phyloP scores from a whole-genome alignment of 2,888 invertebrate species.

The Xestobium rufovillosum region DNA sequence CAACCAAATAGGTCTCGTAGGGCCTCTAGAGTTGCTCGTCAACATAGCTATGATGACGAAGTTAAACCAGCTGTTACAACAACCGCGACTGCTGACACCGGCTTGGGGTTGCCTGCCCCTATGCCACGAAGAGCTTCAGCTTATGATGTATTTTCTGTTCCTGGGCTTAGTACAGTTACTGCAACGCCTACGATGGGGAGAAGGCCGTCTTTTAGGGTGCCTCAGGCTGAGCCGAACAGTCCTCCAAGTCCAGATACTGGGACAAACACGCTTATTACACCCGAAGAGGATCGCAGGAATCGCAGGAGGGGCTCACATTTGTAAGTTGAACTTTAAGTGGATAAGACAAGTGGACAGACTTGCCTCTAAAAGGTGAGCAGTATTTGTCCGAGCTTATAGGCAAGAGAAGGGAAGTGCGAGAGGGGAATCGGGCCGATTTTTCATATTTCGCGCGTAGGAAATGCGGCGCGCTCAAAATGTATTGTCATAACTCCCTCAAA shows the following conservation, averaged over 20 bases:
- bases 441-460: too few relatives aligned
- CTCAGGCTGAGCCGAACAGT: slow-evolving; percentile 49
- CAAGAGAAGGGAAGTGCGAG: too few relatives aligned
- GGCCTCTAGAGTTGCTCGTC: slow-evolving; percentile 58
- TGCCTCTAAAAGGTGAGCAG: too few relatives aligned
- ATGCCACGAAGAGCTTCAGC: slow-evolving; percentile 77
- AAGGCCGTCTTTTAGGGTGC: slow-evolving; percentile 55
- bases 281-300: slow-evolving; percentile 59
- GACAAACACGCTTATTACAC: slow-evolving; percentile 26
- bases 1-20: slow-evolving; percentile 48
- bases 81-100: slow-evolving; percentile 43
- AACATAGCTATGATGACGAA: slow-evolving; percentile 82
- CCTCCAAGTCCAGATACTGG: slow-evolving; percentile 47
- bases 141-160: slow-evolving; percentile 74
- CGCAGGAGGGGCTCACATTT: slow-evolving; percentile 75
- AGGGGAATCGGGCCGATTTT: too few relatives aligned
- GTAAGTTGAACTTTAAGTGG: too few relatives aligned
- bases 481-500: too few relatives aligned
- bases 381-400: too few relatives aligned
- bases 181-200: slow-evolving; percentile 31
- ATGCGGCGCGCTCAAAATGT: too few relatives aligned
- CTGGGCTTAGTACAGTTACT: slow-evolving; percentile 46
- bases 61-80: slow-evolving; percentile 34
- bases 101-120: slow-evolving; percentile 61
- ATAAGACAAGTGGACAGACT: too few relatives aligned